Evolutionary conservation across 2,888 invertebrate genomes (phyloP).

Genomic region (Cheilosia urbana): DNA sequence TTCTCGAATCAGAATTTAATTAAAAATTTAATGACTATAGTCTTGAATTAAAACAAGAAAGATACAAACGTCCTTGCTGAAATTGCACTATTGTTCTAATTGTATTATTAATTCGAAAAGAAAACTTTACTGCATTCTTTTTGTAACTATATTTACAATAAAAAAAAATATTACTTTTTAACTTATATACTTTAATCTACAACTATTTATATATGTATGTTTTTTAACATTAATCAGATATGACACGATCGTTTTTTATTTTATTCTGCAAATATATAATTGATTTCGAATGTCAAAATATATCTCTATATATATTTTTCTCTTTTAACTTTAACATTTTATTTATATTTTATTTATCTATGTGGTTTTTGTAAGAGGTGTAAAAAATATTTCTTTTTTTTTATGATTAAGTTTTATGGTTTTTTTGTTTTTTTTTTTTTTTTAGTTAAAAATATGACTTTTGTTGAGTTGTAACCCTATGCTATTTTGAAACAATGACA

Average conservation of each 20-base stretch:
- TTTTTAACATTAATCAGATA: conserved; percentile 75
- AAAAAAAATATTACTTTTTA: conserved; percentile 49
- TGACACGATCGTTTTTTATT: conserved; percentile 73
- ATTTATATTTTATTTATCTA: conserved; percentile 66
- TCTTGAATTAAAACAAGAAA: conserved; percentile 29
- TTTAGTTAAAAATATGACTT: conserved; percentile 77
- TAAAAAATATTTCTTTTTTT: conserved; percentile 65
- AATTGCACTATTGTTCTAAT: conserved; percentile 54
- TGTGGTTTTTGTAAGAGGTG: conserved; percentile 71
- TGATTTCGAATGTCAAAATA: conserved; percentile 72
- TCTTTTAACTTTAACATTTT: conserved; percentile 65
- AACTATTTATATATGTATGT: conserved; percentile 62
- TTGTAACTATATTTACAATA: conserved; percentile 68
- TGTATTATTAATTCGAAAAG: conserved; percentile 19
- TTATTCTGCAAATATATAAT: conserved; percentile 62
- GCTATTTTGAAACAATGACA: conserved; percentile 78
- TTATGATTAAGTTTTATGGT: conserved; percentile 40
- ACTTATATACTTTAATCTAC: conserved; percentile 37
- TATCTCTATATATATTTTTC: conserved; percentile 47
- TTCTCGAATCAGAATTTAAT: conserved; percentile 9
- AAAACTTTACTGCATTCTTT: conserved; percentile 59
- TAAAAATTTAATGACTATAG: conserved; percentile 15
- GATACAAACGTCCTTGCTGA: conserved; percentile 40
- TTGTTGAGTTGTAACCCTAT: conserved; percentile 74
- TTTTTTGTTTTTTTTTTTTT: conserved; percentile 41